These are phyloP conservation scores for Lasioglossum zephyrum DNA, from an alignment of 2,888 invertebrate species.

Conservation along the genomic window DNA sequence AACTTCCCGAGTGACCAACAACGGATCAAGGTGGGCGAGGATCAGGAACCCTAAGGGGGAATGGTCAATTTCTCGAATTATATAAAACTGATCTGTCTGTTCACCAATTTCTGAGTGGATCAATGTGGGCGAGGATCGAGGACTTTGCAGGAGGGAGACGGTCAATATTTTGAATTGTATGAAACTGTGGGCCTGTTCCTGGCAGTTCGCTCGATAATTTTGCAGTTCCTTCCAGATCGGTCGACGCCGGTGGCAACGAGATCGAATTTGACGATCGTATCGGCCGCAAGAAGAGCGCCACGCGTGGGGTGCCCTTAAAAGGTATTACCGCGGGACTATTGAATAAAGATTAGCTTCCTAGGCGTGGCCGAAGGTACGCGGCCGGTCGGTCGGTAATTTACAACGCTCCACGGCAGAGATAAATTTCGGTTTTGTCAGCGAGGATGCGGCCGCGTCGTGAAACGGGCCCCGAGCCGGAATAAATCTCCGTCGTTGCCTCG, in stretches of 20 bases:
- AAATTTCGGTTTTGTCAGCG: slow-evolving; percentile 52
- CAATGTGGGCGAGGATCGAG: neutral
- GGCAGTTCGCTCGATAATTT: neutral
- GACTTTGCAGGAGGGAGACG: neutral
- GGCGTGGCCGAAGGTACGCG: slow-evolving; percentile 11
- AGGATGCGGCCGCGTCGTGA: slow-evolving; percentile 42
- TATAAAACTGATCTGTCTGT: neutral
- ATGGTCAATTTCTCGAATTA: neutral
- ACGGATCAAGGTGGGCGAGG: neutral
- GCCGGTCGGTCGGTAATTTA: slow-evolving; percentile 32
- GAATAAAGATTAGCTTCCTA: slow-evolving; percentile 26
- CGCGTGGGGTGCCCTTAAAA: slow-evolving; percentile 21
- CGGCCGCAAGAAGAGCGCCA: neutral
- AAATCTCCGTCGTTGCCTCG: slow-evolving; percentile 50
- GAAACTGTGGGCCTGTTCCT: neutral
- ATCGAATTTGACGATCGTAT: neutral
- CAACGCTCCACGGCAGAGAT: slow-evolving; percentile 31
- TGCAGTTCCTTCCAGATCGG: neutral
- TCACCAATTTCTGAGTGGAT: neutral
- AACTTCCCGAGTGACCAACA: neutral
- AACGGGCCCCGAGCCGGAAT: slow-evolving; percentile 33
- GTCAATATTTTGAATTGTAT: neutral
- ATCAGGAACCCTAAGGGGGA: neutral
- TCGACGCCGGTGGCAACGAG: slow-evolving; percentile 3
- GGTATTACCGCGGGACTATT: slow-evolving; percentile 17